A percentile compares a stretch with the other conserved stretches of the same genome.
These are phyloP conservation scores for Odontothrips loti DNA, from an alignment of 2,888 invertebrate species.

Conservation along the genomic window DNA sequence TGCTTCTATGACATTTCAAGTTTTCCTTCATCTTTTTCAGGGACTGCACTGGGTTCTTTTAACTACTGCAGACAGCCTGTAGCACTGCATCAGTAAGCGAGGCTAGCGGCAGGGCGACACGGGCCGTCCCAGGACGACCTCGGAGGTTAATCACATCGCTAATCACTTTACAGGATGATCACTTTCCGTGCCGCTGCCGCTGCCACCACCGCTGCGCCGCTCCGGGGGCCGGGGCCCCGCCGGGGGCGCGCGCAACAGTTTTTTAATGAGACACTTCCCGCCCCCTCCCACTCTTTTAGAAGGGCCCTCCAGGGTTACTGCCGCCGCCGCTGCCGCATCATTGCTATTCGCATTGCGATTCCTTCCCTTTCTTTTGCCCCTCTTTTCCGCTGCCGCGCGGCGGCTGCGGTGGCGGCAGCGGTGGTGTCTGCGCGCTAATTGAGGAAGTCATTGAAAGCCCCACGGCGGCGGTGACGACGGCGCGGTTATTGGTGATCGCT, in stretches of 20 bases:
- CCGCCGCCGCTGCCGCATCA: background rate
- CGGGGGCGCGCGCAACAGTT: constrained; percentile 19
- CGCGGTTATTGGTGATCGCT: background rate
- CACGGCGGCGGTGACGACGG: background rate
- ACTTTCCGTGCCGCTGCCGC: background rate
- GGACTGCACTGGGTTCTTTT: no score
- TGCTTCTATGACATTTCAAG: no score
- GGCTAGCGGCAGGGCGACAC: background rate
- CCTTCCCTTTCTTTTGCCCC: constrained; percentile 11
- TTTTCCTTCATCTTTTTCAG: no score
- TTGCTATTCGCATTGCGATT: constrained; percentile 13
- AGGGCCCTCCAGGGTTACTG: background rate
- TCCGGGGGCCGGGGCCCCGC: background rate
- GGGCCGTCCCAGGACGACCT: background rate
- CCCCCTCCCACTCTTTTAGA: background rate
- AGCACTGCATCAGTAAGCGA: no score
- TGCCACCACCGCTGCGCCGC: background rate
- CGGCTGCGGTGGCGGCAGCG: no score
- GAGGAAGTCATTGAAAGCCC: background rate
- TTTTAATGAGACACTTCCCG: constrained; percentile 15
- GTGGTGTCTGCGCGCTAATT: background rate
- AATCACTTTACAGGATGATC: constrained; percentile 5
- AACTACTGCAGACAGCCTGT: no score
- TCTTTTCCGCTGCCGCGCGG: background rate
- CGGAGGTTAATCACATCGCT: constrained; percentile 8